These are phyloP conservation scores for Actinernus sp. DNA, from an alignment of 92 coral and sea anemone genomes.

Conservation along the genomic window DNA sequence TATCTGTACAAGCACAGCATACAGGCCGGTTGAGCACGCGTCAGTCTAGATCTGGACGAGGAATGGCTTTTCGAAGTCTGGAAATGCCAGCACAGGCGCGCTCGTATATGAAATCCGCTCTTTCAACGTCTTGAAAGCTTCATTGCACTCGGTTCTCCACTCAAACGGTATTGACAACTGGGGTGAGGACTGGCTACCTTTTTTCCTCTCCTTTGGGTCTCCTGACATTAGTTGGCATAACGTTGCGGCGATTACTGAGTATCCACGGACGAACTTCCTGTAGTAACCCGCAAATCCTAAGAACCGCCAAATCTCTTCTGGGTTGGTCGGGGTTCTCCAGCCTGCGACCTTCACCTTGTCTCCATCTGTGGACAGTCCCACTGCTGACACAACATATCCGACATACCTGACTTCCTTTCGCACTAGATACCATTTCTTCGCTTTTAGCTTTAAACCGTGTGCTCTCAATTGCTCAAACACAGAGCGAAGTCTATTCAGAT, in stretches of 20 bases:
- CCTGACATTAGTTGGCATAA: slow-evolving; percentile 4
- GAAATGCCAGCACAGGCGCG: slow-evolving; percentile 17
- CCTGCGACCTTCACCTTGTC: too few species aligned
- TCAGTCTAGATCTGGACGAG: not conserved
- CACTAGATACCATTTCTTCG: too few species aligned
- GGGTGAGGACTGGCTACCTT: not conserved
- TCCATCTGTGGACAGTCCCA: too few species aligned
- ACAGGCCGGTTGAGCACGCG: too few species aligned
- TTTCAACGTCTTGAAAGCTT: too few species aligned
- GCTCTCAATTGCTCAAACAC: slow-evolving; percentile 10
- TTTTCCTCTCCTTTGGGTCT: slow-evolving; percentile 10
- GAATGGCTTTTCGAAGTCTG: slow-evolving; percentile 2
- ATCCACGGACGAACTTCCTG: not conserved
- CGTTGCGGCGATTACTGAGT: slow-evolving; percentile 3
- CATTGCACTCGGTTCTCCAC: too few species aligned
- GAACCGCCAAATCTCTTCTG: too few species aligned
- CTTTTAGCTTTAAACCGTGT: too few species aligned
- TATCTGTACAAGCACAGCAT: too few species aligned
- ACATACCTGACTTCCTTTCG: slow-evolving; percentile 3
- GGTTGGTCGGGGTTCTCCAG: too few species aligned
- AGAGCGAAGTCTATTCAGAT: not conserved
- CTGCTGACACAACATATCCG: slow-evolving; percentile 5
- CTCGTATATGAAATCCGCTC: not conserved
- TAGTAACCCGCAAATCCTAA: too few species aligned
- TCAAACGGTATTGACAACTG: not conserved